These are phyloP conservation scores for Manis pentadactyla DNA, from an alignment of 2,797 vertebrate species.

Conservation along the genomic window DNA sequence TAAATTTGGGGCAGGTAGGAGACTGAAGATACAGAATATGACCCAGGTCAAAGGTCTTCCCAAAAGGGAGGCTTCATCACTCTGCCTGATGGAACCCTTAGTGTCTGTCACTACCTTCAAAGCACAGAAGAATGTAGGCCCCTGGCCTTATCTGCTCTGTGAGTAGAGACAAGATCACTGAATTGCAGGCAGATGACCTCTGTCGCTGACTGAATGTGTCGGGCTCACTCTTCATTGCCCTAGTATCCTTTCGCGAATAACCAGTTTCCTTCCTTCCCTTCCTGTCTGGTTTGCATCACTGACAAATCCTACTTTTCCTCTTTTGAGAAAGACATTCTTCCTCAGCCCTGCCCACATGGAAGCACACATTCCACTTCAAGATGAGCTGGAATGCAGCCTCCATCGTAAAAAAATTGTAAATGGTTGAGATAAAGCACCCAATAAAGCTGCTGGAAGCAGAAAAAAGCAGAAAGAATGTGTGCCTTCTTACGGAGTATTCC, in stretches of 20 bases:
- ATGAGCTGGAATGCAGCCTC: conserved; percentile 57
- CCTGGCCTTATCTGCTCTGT: conserved; percentile 5
- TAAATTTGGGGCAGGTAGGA: conserved; percentile 7
- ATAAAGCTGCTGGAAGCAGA: conserved; percentile 49
- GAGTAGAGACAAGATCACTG: conserved; percentile 62
- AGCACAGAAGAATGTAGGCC: neutral
- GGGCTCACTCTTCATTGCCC: neutral
- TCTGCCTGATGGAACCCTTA: conserved; percentile 2
- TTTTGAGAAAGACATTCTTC: conserved; percentile 57
- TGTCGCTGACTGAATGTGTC: conserved; percentile 48
- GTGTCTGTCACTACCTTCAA: conserved; percentile 52
- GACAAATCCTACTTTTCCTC: conserved; percentile 64
- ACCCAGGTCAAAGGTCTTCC: conserved; percentile 62
- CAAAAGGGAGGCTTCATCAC: neutral
- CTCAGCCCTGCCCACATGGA: neutral
- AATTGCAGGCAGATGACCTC: conserved; percentile 65
- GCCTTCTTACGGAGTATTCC: neutral
- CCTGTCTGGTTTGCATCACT: conserved; percentile 71
- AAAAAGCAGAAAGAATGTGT: conserved; percentile 29
- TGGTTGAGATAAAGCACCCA: conserved; percentile 51
- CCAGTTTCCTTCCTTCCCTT: conserved; percentile 39
- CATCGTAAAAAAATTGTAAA: conserved; percentile 54
- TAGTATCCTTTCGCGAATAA: conserved; percentile 45
- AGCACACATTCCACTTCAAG: conserved; percentile 50
- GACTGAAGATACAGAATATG: neutral